Evolutionary conservation across 1,140 invertebrate species (phyloP).

Genomic region (Homalodisca vitripennis): DNA sequence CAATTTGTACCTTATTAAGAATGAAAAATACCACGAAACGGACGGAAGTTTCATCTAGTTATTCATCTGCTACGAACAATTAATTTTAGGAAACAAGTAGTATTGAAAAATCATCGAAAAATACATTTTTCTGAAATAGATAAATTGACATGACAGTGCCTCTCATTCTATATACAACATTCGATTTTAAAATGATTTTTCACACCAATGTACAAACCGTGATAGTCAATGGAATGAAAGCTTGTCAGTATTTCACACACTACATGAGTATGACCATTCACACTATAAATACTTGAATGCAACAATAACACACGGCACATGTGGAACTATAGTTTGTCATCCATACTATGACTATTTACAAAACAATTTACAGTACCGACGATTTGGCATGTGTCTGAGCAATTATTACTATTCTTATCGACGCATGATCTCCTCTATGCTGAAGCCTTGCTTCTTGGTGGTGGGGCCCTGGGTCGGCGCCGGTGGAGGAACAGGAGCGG

Average conservation of each 20-base stretch:
- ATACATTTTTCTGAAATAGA: too few species aligned
- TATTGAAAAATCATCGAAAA: too few species aligned
- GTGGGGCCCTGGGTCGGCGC: slow-evolving; percentile 42
- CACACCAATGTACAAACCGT: too few species aligned
- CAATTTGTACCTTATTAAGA: too few species aligned
- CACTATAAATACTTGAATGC: neutral
- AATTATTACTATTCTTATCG: slow-evolving; percentile 25
- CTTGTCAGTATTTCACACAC: slow-evolving; percentile 1
- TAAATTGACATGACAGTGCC: too few species aligned
- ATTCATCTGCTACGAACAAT: too few species aligned
- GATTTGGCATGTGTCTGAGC: neutral
- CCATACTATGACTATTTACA: neutral
- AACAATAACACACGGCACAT: neutral
- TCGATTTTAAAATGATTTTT: too few species aligned
- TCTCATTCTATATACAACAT: too few species aligned
- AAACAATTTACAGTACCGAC: neutral
- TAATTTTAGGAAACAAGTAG: too few species aligned
- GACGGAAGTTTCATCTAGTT: too few species aligned
- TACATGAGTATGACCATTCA: neutral
- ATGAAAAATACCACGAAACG: too few species aligned
- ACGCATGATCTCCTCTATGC: slow-evolving; percentile 76
- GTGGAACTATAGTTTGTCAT: too few species aligned
- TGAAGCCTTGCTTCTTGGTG: slow-evolving; percentile 63
- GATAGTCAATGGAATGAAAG: neutral
- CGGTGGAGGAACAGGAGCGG: slow-evolving; percentile 27